Conservation (phyloP, 2,797 vertebrate species). For the Synaphobranchus kaupii region DNA sequence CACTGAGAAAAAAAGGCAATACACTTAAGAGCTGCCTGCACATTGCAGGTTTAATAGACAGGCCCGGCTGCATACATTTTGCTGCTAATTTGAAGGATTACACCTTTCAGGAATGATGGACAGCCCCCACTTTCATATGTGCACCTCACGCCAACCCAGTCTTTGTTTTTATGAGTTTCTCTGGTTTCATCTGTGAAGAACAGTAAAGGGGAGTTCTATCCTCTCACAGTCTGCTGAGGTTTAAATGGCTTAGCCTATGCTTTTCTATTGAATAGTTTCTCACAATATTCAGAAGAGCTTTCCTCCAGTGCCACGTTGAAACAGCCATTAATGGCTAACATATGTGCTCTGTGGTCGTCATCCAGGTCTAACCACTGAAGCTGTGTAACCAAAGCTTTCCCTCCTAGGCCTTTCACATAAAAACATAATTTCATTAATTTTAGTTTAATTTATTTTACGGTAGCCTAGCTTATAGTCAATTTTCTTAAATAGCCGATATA, state of each 20-base stretch:
- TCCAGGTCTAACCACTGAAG: not conserved
- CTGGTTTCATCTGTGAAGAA: not conserved
- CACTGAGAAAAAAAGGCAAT: no score
- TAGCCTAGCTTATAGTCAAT: no score
- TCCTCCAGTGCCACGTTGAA: constrained; percentile 32
- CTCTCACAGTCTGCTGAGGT: not conserved
- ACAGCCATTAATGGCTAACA: constrained; percentile 34
- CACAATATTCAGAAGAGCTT: not conserved
- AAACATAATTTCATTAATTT: not conserved
- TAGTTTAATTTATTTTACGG: no score
- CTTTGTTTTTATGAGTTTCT: not conserved
- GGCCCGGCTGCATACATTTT: no score
- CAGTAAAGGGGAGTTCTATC: not conserved
- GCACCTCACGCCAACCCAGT: not conserved
- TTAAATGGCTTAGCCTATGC: not conserved
- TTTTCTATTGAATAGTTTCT: not conserved
- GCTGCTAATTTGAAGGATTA: no score
- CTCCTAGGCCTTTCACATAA: not conserved
- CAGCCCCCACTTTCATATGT: not conserved
- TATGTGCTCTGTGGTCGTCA: constrained; percentile 10
- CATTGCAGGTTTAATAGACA: no score
- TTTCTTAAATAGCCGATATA: no score
- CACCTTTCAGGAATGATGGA: not conserved
- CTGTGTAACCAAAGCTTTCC: not conserved
- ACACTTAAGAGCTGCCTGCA: no score